Conservation (phyloP, 2,888 invertebrate genomes). For the Pharmacophagus antenor region DNA sequence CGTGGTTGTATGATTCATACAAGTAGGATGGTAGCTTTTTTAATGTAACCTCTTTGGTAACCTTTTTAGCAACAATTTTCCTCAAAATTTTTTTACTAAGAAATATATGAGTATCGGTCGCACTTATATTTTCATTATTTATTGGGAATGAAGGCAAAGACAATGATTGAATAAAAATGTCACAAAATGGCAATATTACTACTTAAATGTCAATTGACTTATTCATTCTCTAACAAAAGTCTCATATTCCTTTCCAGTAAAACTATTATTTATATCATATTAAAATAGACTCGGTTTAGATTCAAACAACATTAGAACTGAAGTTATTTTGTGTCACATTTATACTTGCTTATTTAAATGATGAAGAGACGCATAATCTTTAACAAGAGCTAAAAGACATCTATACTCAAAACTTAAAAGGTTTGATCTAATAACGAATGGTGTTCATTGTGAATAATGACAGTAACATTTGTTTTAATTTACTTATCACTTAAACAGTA, state of each 20-base stretch:
- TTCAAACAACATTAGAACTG: not conserved
- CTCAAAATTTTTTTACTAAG: too few species aligned
- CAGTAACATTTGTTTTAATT: not conserved
- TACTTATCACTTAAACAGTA: conserved; percentile 41
- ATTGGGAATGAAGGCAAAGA: too few species aligned
- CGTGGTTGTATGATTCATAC: too few species aligned
- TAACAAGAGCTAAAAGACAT: not conserved
- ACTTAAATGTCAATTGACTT: not conserved
- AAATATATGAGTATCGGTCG: too few species aligned
- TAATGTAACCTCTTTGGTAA: too few species aligned
- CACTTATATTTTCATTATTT: too few species aligned
- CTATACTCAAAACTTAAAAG: not conserved
- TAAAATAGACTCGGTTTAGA: not conserved
- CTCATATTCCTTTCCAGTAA: not conserved
- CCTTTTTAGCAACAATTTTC: too few species aligned
- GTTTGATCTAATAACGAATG: not conserved
- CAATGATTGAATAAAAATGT: not conserved
- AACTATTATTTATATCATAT: not conserved
- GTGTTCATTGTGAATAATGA: not conserved
- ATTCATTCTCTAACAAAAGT: not conserved
- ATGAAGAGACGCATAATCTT: not conserved
- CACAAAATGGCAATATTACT: not conserved
- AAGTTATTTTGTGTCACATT: not conserved
- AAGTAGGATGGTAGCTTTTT: too few species aligned
- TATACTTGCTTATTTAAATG: not conserved